Evolutionary conservation across 1,140 invertebrate species (phyloP), one percentile per base, ranked within the genome.

Genomic region (Telenomus remus): DNA sequence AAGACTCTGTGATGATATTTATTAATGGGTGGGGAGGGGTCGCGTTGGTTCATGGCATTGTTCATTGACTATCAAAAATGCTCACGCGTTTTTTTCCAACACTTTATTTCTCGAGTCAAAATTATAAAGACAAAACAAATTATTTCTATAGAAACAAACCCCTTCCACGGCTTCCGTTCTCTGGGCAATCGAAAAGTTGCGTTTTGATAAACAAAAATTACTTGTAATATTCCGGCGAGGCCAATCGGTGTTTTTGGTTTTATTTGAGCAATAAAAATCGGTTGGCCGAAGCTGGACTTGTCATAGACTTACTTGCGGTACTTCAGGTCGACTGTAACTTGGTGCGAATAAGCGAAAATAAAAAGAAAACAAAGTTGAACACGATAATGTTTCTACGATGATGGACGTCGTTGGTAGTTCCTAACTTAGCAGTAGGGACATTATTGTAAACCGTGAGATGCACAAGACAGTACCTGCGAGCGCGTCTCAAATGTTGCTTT

Each of bases 1-100:
- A 84, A 82, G 84, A 82, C 59, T 68, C 83, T 86, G 81, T 85
- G 83, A 86, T 84, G 81, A 81, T 79, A 84, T 82, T 81, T 61
- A 60, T 61, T 76, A 59, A 77, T 54, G 43, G 27, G 47, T 60
- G 15, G 44, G 35, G 16, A 34, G 43, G 46, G 19, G 49, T n/a
- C 19, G 27, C 35, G 43, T 57, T 55, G 14, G 19, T 27, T 27
- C 19, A 54, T 78, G 69, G 70, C 70, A 73, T 66, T 80, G n/a
- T n/a, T n/a, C n/a, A n/a, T 63, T 64, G 46, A 70, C 55, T 69
- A 66, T 69, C 71, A 49, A 70, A 63, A 33, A 60, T 53, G 43
- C 39, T 66, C 49, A 37, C 50, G 12, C 6, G 27, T 73, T 60
- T 57, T 63, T 50, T 54, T 60, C 50, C 2, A 56, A 42, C 35